Percentiles rank a stretch among this genome's conserved stretches.
Conservation (phyloP, 2,888 invertebrate species). For the Pyrrhia umbra region DNA sequence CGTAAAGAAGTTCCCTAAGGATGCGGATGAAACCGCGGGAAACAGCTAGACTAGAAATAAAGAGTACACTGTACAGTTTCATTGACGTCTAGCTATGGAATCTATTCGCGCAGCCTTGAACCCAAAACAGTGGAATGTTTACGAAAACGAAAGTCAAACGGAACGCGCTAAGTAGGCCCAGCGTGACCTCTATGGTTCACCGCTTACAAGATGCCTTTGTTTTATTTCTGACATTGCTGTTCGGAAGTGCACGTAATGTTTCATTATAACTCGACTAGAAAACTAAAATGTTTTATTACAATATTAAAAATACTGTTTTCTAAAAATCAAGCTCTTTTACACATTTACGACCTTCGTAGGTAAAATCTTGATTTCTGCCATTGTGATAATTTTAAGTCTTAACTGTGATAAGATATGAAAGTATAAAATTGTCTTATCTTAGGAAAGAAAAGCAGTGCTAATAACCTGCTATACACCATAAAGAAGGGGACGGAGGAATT, state of each 20-base stretch:
- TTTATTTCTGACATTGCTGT: conserved; percentile 42
- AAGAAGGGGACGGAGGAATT: no score
- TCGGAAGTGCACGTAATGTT: conserved; percentile 10
- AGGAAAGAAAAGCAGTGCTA: no score
- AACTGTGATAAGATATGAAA: no score
- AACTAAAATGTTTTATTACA: neutral
- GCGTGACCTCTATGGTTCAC: conserved; percentile 56
- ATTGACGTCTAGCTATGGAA: conserved; percentile 42
- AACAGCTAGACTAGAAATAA: no score
- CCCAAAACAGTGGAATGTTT: conserved; percentile 77
- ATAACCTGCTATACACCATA: no score
- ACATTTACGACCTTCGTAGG: no score
- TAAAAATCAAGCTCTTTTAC: no score
- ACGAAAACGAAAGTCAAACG: conserved; percentile 78
- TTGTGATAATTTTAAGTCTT: no score
- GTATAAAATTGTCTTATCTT: no score
- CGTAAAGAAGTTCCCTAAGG: no score
- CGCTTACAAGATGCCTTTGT: conserved; percentile 32
- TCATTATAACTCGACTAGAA: neutral
- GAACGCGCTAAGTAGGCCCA: conserved; percentile 53
- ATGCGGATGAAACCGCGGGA: no score
- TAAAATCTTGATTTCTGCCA: no score
- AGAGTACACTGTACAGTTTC: conserved; percentile 27
- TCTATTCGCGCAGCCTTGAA: conserved; percentile 76
- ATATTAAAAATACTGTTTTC: neutral